Evolutionary conservation across 2,888 invertebrate species (phyloP), one percentile per base, ranked within the genome.

Genomic region (Drosophila suboccidentalis): DNA sequence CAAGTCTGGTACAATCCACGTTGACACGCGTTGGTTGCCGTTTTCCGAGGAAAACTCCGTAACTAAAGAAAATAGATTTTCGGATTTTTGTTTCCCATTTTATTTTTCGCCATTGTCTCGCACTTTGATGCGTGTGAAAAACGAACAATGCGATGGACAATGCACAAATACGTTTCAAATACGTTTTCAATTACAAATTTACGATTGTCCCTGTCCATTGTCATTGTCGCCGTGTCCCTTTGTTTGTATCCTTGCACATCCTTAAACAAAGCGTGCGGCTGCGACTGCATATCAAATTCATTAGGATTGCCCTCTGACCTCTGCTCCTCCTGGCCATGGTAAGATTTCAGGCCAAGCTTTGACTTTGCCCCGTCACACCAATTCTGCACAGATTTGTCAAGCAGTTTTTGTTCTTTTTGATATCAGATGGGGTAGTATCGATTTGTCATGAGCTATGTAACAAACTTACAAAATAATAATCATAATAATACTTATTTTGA

Each of bases 151-250:
- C 32, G 19, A 15, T 22, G 26, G 38, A 64, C 63, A 63, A 63
- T 63, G 63, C 15, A 51, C 60, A 39, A 63, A 58, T 59, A 64
- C 78, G 61, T 61, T 58, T 50, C 71, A 77, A 83, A 87, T 86
- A 68, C 83, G 67, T 86, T 86, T 88, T 82, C 84, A 88, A 88
- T 84, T 86, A 86, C 64, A 78, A 86, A 82, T 84, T 82, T 87
- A 84, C 80, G 88, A 85, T 80, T 78, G 72, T 67, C 50, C 41
- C 34, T 15, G 5, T 8, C 51, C 60, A 64, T 81, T 80, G 70
- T 73, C 34, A 49, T 22, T 34, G 11, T 39, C 38, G 50, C 49
- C 15, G 46, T 41, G 39, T 58, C 55, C 68, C 17, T 47, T 78
- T 79, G 78, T 78, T 64, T 60, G 64, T 15, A 63, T 49, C 51